phyloP scores from a whole-genome alignment of 1,140 invertebrate species.

The Vollenhovia emeryi region DNA sequence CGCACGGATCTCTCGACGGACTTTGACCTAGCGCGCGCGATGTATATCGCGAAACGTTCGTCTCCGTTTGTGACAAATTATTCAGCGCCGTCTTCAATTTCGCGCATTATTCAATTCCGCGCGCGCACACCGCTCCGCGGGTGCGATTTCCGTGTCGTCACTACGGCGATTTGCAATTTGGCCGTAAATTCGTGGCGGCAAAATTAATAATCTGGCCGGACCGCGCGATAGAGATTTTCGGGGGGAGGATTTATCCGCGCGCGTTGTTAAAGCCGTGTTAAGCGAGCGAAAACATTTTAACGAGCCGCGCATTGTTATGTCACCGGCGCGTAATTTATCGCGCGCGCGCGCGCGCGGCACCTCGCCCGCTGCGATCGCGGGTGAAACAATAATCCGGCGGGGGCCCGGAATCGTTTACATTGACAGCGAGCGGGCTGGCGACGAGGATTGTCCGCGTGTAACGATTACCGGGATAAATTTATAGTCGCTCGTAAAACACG shows the following conservation, averaged over 20 bases:
- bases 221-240: not conserved
- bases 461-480: constrained; percentile 68
- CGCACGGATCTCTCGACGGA: too few species aligned
- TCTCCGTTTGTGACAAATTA: not conserved
- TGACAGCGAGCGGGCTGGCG: too few species aligned
- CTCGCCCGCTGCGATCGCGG: constrained; percentile 15
- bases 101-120: not conserved
- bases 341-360: constrained; percentile 52
- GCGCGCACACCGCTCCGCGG: not conserved
- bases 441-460: constrained; percentile 49
- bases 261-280: constrained; percentile 24
- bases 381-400: constrained; percentile 25
- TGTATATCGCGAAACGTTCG: not conserved
- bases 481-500: constrained; percentile 61
- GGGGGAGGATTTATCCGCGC: constrained; percentile 12
- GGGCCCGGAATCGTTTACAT: constrained; percentile 52
- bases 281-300: constrained; percentile 49
- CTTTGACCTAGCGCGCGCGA: not conserved
- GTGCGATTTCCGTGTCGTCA: not conserved
- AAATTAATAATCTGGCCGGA: constrained; percentile 1
- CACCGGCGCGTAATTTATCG: constrained; percentile 59
- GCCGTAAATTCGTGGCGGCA: constrained; percentile 16
- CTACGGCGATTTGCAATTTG: not conserved
- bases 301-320: constrained; percentile 61
- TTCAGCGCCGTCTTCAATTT: not conserved